A percentile compares a stretch with the other conserved stretches of the same genome.
phyloP scores from a whole-genome alignment of 2,113 vertebrate species.

The Gymnarchus niloticus region DNA sequence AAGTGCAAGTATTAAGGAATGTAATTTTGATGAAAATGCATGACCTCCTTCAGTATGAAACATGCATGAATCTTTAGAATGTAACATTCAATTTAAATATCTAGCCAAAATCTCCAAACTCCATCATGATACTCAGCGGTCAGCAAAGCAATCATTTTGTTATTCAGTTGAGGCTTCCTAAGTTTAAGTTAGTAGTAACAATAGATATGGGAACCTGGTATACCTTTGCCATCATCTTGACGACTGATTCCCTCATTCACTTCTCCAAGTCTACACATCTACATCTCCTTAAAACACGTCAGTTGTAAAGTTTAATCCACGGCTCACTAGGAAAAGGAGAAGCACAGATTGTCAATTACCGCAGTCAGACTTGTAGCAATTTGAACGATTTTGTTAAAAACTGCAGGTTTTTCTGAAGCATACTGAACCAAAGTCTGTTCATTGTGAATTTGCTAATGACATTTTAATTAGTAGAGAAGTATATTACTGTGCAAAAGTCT shows the following conservation, averaged over 20 bases:
- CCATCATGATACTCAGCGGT: background rate
- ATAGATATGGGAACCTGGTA: too few relatives aligned
- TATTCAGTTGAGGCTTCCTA: background rate
- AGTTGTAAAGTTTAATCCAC: background rate
- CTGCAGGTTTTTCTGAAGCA: background rate
- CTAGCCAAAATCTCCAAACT: conserved; percentile 3
- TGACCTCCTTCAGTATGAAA: background rate
- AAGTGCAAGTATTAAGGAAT: background rate
- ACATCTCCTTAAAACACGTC: background rate
- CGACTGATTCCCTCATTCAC: background rate
- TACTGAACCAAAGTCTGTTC: too few relatives aligned
- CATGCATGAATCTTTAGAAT: background rate
- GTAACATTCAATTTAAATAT: background rate
- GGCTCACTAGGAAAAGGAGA: background rate
- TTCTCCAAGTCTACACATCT: background rate
- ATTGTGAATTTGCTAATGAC: too few relatives aligned
- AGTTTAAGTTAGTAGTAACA: too few relatives aligned
- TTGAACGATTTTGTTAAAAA: background rate
- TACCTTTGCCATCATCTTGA: background rate
- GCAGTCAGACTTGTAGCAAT: background rate
- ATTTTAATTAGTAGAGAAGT: too few relatives aligned
- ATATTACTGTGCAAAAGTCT: too few relatives aligned
- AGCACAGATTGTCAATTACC: background rate
- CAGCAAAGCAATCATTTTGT: background rate
- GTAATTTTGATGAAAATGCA: background rate